These are phyloP conservation scores for Nannoperca australis DNA, from an alignment of 2,797 vertebrate species.

Conservation along the genomic window DNA sequence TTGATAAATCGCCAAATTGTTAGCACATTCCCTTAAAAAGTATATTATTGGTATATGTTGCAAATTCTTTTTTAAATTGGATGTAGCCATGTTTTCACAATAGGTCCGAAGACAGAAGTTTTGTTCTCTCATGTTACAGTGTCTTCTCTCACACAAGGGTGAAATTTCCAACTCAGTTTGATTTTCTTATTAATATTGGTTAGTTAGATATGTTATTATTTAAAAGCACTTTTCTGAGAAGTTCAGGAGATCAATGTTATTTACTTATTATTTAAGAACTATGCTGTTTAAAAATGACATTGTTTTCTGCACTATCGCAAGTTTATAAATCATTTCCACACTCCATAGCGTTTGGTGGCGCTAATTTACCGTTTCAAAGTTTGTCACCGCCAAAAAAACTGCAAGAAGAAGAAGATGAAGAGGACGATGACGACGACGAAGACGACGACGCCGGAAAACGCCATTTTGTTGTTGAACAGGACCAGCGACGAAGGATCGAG, in stretches of 20 bases:
- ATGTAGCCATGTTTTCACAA: no score
- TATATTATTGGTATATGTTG: no score
- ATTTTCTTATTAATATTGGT: neutral
- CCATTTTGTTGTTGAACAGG: slow-evolving; percentile 80
- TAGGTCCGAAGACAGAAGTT: no score
- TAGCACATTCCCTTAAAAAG: no score
- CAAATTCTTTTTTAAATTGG: no score
- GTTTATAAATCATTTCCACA: neutral
- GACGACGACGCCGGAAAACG: slow-evolving; percentile 67
- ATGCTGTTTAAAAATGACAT: neutral
- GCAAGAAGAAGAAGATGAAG: slow-evolving; percentile 6
- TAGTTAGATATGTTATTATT: neutral
- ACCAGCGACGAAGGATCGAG: slow-evolving; percentile 68
- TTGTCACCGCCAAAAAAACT: neutral
- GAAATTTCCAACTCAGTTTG: neutral
- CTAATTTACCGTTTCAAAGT: rapidly evolving
- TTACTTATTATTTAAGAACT: neutral
- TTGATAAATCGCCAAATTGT: no score
- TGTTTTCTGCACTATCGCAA: neutral
- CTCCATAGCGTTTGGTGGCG: neutral
- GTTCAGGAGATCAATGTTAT: neutral
- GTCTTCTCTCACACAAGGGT: no score
- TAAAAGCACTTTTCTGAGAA: neutral
- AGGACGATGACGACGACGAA: slow-evolving; percentile 25
- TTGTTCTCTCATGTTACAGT: no score